phyloP scores from a whole-genome alignment of 2,797 vertebrate species.

The Mormyrus proboscirostris region DNA sequence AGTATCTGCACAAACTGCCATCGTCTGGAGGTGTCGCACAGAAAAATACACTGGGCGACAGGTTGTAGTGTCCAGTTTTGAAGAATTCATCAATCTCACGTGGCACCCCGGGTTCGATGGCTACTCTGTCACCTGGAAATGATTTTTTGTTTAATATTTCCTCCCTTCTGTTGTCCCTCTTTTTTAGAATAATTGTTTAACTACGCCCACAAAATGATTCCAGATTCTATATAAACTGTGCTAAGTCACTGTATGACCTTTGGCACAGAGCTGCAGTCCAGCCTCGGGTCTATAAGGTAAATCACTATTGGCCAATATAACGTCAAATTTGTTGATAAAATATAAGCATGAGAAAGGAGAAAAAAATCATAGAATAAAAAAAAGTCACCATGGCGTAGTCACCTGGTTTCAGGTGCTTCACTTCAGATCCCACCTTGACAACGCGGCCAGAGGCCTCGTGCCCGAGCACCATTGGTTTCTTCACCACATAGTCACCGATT shows the following conservation, averaged over 20 bases:
- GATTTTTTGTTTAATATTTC: neutral
- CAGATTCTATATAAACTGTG: neutral
- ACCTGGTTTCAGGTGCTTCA: constrained; percentile 68
- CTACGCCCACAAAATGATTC: neutral
- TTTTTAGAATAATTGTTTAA: neutral
- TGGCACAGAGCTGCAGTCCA: neutral
- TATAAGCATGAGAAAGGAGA: neutral
- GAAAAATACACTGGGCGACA: constrained; percentile 88
- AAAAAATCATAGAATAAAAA: constrained; percentile 42
- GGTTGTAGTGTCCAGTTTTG: constrained; percentile 83
- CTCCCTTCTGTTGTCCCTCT: neutral
- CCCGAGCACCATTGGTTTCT: constrained; percentile 82
- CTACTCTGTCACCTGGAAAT: constrained; percentile 80
- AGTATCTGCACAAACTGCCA: constrained; percentile 84
- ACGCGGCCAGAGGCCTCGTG: constrained; percentile 84
- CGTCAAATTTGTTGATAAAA: neutral
- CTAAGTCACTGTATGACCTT: neutral
- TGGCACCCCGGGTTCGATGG: constrained; percentile 83
- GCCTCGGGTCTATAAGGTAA: neutral
- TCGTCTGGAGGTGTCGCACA: constrained; percentile 89
- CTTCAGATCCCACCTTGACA: constrained; percentile 72
- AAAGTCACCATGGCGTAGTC: constrained; percentile 29
- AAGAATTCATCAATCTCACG: constrained; percentile 81
- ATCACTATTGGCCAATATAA: neutral
- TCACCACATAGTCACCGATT: constrained; percentile 79